Evolutionary conservation across 2,888 invertebrate species (phyloP).

Genomic region (Clostera curtula): DNA sequence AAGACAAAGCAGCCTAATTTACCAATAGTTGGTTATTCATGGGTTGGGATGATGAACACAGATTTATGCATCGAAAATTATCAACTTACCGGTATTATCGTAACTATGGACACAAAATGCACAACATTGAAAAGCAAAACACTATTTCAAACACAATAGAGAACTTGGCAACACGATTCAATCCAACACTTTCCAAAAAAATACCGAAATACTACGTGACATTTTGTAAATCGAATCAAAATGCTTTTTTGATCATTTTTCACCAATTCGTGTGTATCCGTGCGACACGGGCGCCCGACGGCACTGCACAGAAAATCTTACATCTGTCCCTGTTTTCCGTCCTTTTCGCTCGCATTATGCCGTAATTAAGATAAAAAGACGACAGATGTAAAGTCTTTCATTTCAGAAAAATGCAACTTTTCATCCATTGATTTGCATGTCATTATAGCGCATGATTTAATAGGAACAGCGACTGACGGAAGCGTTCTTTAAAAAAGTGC

Average conservation of each 20-base stretch:
- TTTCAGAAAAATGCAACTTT: constrained; percentile 22
- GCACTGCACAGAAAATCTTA: constrained; percentile 25
- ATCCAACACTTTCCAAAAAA: neutral
- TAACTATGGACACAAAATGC: no score
- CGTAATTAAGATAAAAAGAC: constrained; percentile 15
- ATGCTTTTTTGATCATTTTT: constrained; percentile 17
- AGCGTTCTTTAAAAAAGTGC: neutral
- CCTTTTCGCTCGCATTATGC: constrained; percentile 22
- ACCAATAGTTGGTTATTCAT: no score
- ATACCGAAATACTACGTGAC: constrained; percentile 7
- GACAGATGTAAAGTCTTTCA: constrained; percentile 20
- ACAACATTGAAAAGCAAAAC: neutral
- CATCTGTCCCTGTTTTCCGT: constrained; percentile 19
- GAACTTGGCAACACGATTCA: no score
- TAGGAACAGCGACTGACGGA: constrained; percentile 5
- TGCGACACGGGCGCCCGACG: constrained; percentile 42
- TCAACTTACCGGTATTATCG: no score
- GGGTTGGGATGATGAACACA: no score
- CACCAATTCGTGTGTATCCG: constrained; percentile 35
- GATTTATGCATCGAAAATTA: no score
- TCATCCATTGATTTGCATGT: constrained; percentile 16
- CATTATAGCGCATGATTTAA: constrained; percentile 8
- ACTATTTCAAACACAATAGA: neutral
- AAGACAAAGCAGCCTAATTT: no score
- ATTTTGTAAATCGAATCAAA: constrained; percentile 11